Evolutionary conservation across 2,113 vertebrate species (phyloP).

Genomic region (Oostethus manadensis): DNA sequence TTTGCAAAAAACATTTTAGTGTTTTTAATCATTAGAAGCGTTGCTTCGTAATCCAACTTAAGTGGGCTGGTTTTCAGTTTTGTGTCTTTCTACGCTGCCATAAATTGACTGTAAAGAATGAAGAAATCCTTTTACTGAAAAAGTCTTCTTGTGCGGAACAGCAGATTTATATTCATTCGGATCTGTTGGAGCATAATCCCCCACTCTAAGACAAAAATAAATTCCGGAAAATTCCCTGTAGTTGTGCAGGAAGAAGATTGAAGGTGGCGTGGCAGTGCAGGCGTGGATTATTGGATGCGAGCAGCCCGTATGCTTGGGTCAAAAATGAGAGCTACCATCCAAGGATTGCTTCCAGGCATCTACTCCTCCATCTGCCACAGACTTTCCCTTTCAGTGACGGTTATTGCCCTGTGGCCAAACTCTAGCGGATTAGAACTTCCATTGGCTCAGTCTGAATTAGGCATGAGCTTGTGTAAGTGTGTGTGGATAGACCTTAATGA

Average conservation of each 20-base stretch:
- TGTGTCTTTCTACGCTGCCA: neutral
- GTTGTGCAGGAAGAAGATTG: slow-evolving; percentile 21
- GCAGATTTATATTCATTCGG: slow-evolving; percentile 12
- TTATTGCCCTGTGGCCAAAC: slow-evolving; percentile 23
- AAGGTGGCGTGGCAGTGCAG: slow-evolving; percentile 34
- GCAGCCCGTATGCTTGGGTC: slow-evolving; percentile 61
- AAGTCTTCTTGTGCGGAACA: slow-evolving; percentile 9
- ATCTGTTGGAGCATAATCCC: slow-evolving; percentile 3
- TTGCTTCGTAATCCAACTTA: neutral
- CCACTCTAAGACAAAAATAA: neutral
- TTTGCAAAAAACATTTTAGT: neutral
- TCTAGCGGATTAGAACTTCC: slow-evolving; percentile 25
- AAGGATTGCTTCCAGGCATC: slow-evolving; percentile 61
- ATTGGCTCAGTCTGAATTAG: slow-evolving; percentile 21
- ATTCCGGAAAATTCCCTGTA: slow-evolving; percentile 15
- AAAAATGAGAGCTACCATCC: slow-evolving; percentile 62
- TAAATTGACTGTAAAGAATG: neutral
- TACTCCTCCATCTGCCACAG: slow-evolving; percentile 66
- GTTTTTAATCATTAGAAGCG: neutral
- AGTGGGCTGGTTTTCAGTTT: neutral
- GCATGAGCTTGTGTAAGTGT: neutral
- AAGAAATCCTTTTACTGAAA: slow-evolving; percentile 8
- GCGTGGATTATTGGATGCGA: slow-evolving; percentile 48
- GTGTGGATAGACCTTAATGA: neutral
- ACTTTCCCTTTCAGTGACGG: slow-evolving; percentile 34